Conservation (phyloP, 1,140 invertebrate genomes). For the Calycopis cecrops region DNA sequence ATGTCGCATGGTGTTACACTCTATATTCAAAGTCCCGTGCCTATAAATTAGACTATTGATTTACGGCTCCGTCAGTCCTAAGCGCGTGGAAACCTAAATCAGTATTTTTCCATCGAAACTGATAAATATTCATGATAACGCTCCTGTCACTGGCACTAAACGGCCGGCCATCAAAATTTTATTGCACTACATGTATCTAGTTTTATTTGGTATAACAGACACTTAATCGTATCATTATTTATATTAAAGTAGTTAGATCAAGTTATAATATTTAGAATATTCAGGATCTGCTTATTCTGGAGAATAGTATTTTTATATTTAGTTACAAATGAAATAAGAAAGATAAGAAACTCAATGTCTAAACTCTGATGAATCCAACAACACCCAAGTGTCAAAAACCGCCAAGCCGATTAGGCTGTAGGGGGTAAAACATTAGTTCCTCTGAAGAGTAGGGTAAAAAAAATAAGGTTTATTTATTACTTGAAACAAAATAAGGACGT, state of each 20-base stretch:
- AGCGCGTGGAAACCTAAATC: slow-evolving; percentile 37
- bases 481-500: no score
- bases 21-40: slow-evolving; percentile 1
- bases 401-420: no score
- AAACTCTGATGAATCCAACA: no score
- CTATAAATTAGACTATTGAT: slow-evolving; percentile 36
- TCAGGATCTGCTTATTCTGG: no score
- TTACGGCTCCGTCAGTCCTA: slow-evolving; percentile 22
- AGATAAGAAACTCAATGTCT: no score
- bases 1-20: neutral
- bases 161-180: neutral
- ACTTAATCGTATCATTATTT: neutral
- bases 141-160: slow-evolving; percentile 21
- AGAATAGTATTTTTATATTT: no score
- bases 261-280: no score
- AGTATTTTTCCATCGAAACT: slow-evolving; percentile 54
- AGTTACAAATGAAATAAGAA: no score
- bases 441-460: no score
- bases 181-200: slow-evolving; percentile 9
- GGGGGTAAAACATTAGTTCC: no score
- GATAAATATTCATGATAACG: slow-evolving; percentile 59
- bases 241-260: neutral
- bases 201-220: neutral
- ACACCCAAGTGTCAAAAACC: no score
- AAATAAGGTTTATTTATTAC: no score